Base-by-base conservation (phyloP, 2,797 vertebrate genomes). In the Spinus olivaceus region DNA sequence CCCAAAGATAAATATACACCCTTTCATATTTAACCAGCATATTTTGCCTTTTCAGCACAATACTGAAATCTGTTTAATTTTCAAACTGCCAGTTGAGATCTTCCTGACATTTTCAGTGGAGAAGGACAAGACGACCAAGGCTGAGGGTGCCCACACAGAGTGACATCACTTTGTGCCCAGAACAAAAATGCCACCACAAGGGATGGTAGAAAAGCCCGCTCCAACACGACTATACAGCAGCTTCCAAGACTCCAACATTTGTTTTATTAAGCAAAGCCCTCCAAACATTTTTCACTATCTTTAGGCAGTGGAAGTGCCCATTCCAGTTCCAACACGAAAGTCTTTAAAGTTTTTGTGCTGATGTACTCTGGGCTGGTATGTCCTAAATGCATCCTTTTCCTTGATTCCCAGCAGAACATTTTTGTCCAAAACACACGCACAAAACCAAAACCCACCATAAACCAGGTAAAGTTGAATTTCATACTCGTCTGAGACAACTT, bases 281-380 rank as follows among this genome's bases (percentile, higher is more conserved):
- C 1, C 0, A 24, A 33, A 70, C 3, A 0, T 10, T 65, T 46
- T 33, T 35, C 28, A 11, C 1, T 25, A 13, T 10, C 0, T 4
- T 57, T 7, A 21, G 17, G 23, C 4, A 18, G 17, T 5, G 30
- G 7, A 63, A 44, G 24, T 5, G 0, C 5, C 21, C 12, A 1
- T n/a, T 59, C 37, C 33, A 24, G 12, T 18, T 35, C 37, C 74
- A 73, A 32, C 11, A 5, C 5, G 6, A 5, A 5, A 35, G 22
- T 21, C 12, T 37, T 24, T 30, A n/a, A 86, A 74, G 5, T 4
- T 41, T 53, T 39, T 39, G 10, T 44, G 24, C 12, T 49, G 56
- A 15, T 24, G 8, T 6, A 28, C 3, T 0, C 5, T 44, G 17
- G 6, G 8, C 53, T 47, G 9, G 2, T 6, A 14, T 3, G 2